Evolutionary conservation across 2,113 vertebrate genomes (phyloP), one percentile per base, ranked within the genome.

Genomic region (Scolopax mira): DNA sequence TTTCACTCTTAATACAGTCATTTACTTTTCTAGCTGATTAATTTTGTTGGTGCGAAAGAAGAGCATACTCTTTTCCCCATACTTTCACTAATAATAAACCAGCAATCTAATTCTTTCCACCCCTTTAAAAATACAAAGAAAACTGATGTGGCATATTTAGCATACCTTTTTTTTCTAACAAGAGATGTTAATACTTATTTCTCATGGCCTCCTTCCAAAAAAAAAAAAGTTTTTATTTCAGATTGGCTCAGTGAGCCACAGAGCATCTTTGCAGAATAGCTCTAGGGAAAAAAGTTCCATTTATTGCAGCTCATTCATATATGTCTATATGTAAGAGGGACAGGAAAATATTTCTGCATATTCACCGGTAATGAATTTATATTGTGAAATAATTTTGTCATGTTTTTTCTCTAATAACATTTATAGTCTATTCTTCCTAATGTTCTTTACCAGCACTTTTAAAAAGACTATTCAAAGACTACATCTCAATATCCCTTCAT

Each of bases 1-100:
- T 85, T 94, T 89, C 3, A 13, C 18, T 87, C 19, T 65, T 51
- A 52, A 64, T 58, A 30, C 6, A 71, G n/a, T 30, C 7, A 77
- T 28, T 79, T 87, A 25, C 27, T 78, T 87, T 89, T 28, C 15
- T 70, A 48, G 37, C 19, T 72, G 54, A 33, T 37, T 37, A 28
- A 4, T 81, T 82, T 80, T 4, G 1, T 42, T 92, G 57, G 6
- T 88, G 8, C 48, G 42, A 88, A 71, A 33, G 67, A 87, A 82
- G n/a, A 41, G 11, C 18, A 35, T 52, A 61, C 5, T 51, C 6
- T 55, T 27, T 78, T 13, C 25, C 11, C 6, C 0, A 0, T 1
- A 6, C 11, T 66, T 93, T 89, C 25, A 37, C 31, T 58, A 66
- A 55, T 51, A 62, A 39, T 46, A 58, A 74, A 21, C 10, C 39